Evolutionary conservation across 2,888 invertebrate genomes (phyloP).

Genomic region (Eueremaeus valkanovi): DNA sequence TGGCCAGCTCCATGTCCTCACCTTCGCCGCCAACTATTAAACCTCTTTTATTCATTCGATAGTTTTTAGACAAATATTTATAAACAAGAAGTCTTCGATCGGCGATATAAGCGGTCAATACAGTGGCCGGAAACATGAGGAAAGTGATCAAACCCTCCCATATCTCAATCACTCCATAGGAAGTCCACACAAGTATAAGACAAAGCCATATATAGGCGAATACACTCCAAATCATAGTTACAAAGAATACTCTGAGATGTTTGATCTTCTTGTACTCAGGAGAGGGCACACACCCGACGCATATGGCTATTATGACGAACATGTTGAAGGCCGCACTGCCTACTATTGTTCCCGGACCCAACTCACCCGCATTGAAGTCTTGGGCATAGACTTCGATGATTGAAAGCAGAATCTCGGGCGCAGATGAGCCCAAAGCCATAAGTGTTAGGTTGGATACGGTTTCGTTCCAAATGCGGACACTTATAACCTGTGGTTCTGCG

Average conservation of each 20-base stretch:
- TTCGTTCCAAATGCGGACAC: slow-evolving; percentile 97
- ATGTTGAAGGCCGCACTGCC: slow-evolving; percentile 98
- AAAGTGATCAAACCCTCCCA: slow-evolving; percentile 97
- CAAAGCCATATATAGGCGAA: slow-evolving; percentile 99
- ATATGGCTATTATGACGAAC: slow-evolving; percentile 94
- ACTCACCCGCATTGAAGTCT: slow-evolving; percentile 89
- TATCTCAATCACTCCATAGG: slow-evolving; percentile 83
- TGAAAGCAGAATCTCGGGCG: slow-evolving; percentile 94
- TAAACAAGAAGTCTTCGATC: slow-evolving; percentile 79
- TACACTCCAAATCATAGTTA: slow-evolving; percentile 95
- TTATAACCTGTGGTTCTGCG: slow-evolving; percentile 79
- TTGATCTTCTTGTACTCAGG: slow-evolving; percentile 90
- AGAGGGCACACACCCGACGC: slow-evolving; percentile 67
- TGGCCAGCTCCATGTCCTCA: slow-evolving; percentile 62
- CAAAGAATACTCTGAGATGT: slow-evolving; percentile 92
- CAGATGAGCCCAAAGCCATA: slow-evolving; percentile 98
- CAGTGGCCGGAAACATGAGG: slow-evolving; percentile 92
- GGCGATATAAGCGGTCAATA: slow-evolving; percentile 91
- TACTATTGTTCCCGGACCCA: slow-evolving; percentile 97
- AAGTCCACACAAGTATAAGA: slow-evolving; percentile 80
- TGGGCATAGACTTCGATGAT: slow-evolving; percentile 97
- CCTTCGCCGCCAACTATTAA: slow-evolving; percentile 81
- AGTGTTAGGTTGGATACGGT: slow-evolving; percentile 97
- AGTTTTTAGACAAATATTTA: slow-evolving; percentile 81
- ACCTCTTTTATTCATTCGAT: slow-evolving; percentile 81